phyloP scores from a whole-genome alignment of 2,888 invertebrate species.

The Siphonodentalium dalli region DNA sequence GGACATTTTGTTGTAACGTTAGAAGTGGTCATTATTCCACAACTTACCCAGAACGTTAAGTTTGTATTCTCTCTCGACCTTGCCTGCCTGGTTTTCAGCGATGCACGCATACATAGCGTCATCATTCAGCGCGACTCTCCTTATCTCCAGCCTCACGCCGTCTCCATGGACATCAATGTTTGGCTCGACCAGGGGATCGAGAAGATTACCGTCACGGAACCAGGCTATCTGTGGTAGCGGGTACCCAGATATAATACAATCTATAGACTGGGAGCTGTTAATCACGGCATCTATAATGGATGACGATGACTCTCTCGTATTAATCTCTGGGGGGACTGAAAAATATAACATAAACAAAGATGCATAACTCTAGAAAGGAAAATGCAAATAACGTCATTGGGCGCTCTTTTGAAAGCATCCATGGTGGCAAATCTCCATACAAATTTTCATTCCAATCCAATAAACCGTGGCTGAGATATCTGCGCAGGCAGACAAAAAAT shows the following conservation, averaged over 20 bases:
- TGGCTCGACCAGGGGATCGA: constrained; percentile 40
- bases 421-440: too few species aligned
- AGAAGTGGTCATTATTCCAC: not conserved
- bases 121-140: constrained; percentile 44
- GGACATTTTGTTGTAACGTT: too few species aligned
- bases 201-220: constrained; percentile 62
- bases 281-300: constrained; percentile 41
- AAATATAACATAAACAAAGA: constrained; percentile 10
- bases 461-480: too few species aligned
- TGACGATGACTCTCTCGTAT: constrained; percentile 36
- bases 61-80: constrained; percentile 49
- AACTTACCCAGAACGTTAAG: constrained; percentile 55
- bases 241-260: constrained; percentile 56
- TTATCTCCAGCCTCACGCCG: constrained; percentile 52
- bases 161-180: constrained; percentile 41
- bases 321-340: constrained; percentile 53
- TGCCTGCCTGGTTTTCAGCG: constrained; percentile 59
- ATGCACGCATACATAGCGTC: constrained; percentile 61
- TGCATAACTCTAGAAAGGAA: too few species aligned
- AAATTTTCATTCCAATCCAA: not conserved
- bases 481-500: too few species aligned
- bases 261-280: constrained; percentile 40
- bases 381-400: too few species aligned
- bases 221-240: constrained; percentile 65
- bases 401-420: too few species aligned